Evolutionary conservation across 2,888 invertebrate species (phyloP).

Genomic region (Lampropteryx suffumata): DNA sequence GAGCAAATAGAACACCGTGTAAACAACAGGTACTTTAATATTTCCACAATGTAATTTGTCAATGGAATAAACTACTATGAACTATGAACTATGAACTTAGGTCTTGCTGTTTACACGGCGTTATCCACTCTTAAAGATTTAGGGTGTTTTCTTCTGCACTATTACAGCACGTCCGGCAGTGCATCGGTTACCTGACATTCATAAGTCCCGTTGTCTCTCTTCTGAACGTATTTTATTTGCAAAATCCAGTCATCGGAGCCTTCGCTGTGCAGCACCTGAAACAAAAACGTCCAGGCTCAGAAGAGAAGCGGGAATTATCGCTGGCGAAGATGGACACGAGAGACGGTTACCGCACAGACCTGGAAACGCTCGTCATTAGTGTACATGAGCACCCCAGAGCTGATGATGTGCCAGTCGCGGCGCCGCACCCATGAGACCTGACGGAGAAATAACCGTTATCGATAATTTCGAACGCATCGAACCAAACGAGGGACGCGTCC

Average conservation of each 20-base stretch:
- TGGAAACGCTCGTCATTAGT: slow-evolving; percentile 94
- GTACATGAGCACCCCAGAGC: slow-evolving; percentile 94
- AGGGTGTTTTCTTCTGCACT: no score
- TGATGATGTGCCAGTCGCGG: slow-evolving; percentile 96
- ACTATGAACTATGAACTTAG: no score
- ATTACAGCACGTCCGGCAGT: no score
- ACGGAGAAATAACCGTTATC: slow-evolving; percentile 2
- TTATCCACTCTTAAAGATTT: no score
- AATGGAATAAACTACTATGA: no score
- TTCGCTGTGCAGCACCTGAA: slow-evolving; percentile 88
- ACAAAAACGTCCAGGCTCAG: background rate
- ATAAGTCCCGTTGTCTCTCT: slow-evolving; percentile 95
- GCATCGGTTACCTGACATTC: slow-evolving; percentile 89
- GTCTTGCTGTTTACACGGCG: no score
- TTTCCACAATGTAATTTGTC: no score
- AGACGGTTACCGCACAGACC: slow-evolving; percentile 40
- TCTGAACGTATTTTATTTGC: slow-evolving; percentile 96
- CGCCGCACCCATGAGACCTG: slow-evolving; percentile 96
- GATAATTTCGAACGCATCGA: background rate
- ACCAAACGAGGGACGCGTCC: no score
- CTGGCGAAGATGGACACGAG: background rate
- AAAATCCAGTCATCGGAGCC: slow-evolving; percentile 95
- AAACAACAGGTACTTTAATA: no score
- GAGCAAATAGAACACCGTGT: no score
- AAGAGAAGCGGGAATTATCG: background rate